Conservation (phyloP, 2,888 invertebrate genomes). For the Terebella lapidaria region DNA sequence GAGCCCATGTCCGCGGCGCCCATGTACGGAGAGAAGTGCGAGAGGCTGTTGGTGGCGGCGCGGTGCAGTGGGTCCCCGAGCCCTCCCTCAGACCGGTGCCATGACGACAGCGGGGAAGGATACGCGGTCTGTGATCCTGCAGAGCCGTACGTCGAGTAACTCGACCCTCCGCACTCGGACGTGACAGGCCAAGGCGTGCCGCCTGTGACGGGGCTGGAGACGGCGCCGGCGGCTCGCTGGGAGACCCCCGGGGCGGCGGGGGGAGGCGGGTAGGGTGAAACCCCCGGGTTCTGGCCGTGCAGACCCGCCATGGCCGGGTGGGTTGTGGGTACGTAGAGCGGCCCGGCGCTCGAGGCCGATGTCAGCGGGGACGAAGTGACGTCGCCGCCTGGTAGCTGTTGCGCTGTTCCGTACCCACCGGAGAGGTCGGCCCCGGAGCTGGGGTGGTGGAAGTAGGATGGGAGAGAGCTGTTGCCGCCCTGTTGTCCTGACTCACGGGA, state of each 20-base stretch:
- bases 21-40: not conserved
- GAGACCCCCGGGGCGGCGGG: too few species aligned
- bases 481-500: not conserved
- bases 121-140: not conserved
- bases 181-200: not conserved
- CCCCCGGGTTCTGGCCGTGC: too few species aligned
- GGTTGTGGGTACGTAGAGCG: not conserved
- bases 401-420: too few species aligned
- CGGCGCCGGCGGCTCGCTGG: not conserved
- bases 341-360: not conserved
- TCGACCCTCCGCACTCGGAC: not conserved
- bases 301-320: not conserved
- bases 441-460: not conserved
- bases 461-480: not conserved
- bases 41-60: not conserved
- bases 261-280: not conserved
- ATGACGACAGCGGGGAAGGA: not conserved
- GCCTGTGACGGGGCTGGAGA: too few species aligned
- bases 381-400: not conserved
- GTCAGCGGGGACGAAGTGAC: not conserved
- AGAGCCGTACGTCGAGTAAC: not conserved
- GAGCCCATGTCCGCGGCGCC: not conserved
- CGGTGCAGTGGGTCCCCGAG: not conserved
- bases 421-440: not conserved
- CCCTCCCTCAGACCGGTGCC: not conserved